Percentiles rank a stretch among this genome's conserved stretches.
Conservation (phyloP, 2,113 vertebrate genomes). For the Tenebrosternarchus preto region DNA sequence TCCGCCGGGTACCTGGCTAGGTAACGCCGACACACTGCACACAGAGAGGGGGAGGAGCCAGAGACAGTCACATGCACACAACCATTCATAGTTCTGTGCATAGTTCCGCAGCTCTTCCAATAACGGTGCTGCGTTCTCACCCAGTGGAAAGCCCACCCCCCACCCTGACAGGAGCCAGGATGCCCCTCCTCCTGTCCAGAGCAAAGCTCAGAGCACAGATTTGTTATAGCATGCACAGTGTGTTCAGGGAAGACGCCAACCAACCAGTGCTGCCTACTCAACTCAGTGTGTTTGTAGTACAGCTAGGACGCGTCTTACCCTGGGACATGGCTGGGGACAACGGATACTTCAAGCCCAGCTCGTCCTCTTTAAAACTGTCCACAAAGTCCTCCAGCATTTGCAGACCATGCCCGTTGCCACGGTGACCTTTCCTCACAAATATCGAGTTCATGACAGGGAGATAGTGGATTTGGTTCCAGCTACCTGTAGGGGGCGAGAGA, state of each 20-base stretch:
- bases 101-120: too few relatives aligned
- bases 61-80: neutral
- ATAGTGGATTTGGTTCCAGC: constrained; percentile 70
- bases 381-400: constrained; percentile 89
- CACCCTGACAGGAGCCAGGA: too few relatives aligned
- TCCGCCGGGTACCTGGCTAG: constrained; percentile 80
- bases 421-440: constrained; percentile 81
- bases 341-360: constrained; percentile 82
- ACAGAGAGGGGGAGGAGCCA: neutral
- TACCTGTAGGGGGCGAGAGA: constrained; percentile 71
- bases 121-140: too few relatives aligned
- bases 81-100: too few relatives aligned
- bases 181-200: too few relatives aligned
- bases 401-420: constrained; percentile 75
- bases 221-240: too few relatives aligned
- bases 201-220: too few relatives aligned
- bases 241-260: too few relatives aligned
- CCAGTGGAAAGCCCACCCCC: too few relatives aligned
- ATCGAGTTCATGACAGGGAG: constrained; percentile 87
- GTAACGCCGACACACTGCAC: constrained; percentile 84
- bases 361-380: constrained; percentile 77
- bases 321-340: constrained; percentile 74
- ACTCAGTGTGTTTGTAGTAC: too few relatives aligned
- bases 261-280: too few relatives aligned
- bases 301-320: constrained; percentile 76